Evolutionary conservation across 2,888 invertebrate genomes (phyloP).

Genomic region (Cerastoderma edule): DNA sequence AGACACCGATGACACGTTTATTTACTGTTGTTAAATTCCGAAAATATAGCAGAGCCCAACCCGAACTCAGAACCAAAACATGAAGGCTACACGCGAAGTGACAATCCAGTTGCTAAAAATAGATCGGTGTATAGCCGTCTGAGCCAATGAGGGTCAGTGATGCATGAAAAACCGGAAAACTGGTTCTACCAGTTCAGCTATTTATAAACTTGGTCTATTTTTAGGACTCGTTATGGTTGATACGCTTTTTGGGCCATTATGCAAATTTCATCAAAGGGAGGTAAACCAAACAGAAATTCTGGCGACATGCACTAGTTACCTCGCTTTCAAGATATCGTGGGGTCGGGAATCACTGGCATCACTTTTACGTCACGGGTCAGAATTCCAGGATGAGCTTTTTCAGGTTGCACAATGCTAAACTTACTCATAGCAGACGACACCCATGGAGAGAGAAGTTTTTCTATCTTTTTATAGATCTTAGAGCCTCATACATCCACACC

Average conservation of each 20-base stretch:
- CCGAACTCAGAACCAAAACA: slow-evolving; percentile 60
- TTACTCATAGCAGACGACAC: no score
- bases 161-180: slow-evolving; percentile 52
- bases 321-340: slow-evolving; percentile 2
- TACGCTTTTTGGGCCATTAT: no score
- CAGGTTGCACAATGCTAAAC: no score
- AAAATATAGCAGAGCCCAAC: slow-evolving; percentile 56
- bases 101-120: slow-evolving; percentile 55
- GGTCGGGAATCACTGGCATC: no score
- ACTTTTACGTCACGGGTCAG: no score
- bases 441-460: no score
- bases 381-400: no score
- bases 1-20: neutral
- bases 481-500: no score
- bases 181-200: slow-evolving; percentile 63
- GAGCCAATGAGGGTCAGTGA: slow-evolving; percentile 39
- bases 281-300: no score
- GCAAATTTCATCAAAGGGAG: slow-evolving; percentile 3
- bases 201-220: slow-evolving; percentile 38
- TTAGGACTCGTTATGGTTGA: neutral
- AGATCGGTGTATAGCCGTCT: slow-evolving; percentile 54
- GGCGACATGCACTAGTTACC: no score
- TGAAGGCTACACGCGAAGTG: slow-evolving; percentile 58
- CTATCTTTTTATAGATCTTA: no score
- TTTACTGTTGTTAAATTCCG: slow-evolving; percentile 22